Conservation (phyloP, 2,797 vertebrate genomes). For the Eulemur albifrons region DNA sequence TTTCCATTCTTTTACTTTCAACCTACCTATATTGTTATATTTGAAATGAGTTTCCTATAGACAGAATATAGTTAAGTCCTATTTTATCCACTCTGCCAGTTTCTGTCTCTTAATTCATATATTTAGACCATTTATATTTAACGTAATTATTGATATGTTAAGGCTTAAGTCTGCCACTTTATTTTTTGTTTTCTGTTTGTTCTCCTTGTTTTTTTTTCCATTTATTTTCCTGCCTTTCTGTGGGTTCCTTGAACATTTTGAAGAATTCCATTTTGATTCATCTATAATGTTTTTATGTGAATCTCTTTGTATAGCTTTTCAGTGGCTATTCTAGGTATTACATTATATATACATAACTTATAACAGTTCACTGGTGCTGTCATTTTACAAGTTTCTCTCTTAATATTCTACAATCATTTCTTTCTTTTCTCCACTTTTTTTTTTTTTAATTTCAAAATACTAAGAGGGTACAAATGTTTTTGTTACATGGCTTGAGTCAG, state of each 20-base stretch:
- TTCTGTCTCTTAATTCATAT: neutral
- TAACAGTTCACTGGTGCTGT: neutral
- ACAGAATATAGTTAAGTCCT: neutral
- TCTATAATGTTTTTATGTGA: neutral
- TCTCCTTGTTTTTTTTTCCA: neutral
- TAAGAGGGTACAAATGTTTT: too few species aligned
- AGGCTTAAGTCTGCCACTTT: neutral
- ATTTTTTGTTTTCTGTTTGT: neutral
- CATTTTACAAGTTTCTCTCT: neutral
- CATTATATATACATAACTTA: neutral
- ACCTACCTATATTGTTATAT: neutral
- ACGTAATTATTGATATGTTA: neutral
- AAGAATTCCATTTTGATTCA: neutral
- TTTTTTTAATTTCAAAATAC: neutral
- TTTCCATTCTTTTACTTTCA: constrained; percentile 27
- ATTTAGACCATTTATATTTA: neutral
- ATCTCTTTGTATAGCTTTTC: neutral
- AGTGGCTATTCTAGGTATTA: neutral
- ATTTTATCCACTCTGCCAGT: neutral
- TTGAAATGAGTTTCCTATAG: constrained; percentile 23
- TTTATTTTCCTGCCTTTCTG: neutral
- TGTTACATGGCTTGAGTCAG: too few species aligned
- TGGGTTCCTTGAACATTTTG: neutral
- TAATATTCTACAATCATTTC: neutral
- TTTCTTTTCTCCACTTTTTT: neutral